Conservation (phyloP, 2,113 vertebrate species). For the Callorhinus ursinus region DNA sequence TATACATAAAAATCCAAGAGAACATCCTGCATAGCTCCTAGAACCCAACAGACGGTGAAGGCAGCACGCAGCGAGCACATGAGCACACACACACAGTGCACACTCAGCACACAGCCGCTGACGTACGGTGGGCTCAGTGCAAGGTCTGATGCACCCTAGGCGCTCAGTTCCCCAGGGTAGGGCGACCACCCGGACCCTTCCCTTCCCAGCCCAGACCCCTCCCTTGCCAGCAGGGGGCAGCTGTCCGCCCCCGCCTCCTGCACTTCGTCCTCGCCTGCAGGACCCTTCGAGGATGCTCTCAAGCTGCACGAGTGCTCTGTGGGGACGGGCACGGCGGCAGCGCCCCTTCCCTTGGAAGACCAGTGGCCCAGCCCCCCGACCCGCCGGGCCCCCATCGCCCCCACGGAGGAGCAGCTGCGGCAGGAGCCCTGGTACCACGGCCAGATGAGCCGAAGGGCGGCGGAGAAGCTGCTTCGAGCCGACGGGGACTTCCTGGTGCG, state of each 20-base stretch:
- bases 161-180: fast-evolving
- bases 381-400: slow-evolving; percentile 92
- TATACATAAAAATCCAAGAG: neutral
- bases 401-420: slow-evolving; percentile 95
- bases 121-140: neutral
- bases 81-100: neutral
- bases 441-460: slow-evolving; percentile 94
- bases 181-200: neutral
- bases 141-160: fast-evolving
- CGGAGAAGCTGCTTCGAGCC: slow-evolving; percentile 91
- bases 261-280: slow-evolving; percentile 73
- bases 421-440: slow-evolving; percentile 97
- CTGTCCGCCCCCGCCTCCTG: neutral
- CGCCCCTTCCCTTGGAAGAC: slow-evolving; percentile 86
- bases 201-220: neutral
- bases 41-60: neutral
- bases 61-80: neutral
- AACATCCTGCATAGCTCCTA: too few species aligned
- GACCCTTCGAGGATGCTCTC: slow-evolving; percentile 96
- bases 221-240: neutral
- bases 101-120: neutral
- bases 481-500: slow-evolving; percentile 97
- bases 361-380: slow-evolving; percentile 95
- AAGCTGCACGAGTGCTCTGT: slow-evolving; percentile 91
- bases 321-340: neutral